A percentile compares a stretch with the other conserved stretches of the same genome.
These are phyloP conservation scores for Symphodus melops DNA, from an alignment of 2,113 vertebrate genomes.

Conservation along the genomic window DNA sequence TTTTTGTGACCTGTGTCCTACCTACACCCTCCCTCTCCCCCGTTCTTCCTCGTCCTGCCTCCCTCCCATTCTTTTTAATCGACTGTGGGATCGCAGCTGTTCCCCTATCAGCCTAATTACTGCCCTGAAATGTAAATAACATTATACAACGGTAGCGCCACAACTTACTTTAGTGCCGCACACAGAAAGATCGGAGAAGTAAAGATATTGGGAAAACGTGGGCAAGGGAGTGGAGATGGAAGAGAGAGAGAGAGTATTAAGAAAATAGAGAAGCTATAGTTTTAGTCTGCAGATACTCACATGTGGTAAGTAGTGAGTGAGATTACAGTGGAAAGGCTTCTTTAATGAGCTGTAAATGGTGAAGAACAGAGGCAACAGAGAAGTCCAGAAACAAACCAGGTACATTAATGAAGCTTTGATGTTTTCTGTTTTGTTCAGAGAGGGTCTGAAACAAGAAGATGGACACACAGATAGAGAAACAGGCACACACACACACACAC, in stretches of 20 bases:
- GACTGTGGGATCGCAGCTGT: slow-evolving; percentile 87
- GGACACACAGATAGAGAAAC: background rate
- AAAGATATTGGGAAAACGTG: background rate
- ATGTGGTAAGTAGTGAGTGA: background rate
- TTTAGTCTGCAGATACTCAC: background rate
- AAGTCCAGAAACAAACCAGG: slow-evolving; percentile 47
- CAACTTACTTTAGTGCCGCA: slow-evolving; percentile 7
- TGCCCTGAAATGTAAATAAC: slow-evolving; percentile 87
- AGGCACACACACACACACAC: background rate
- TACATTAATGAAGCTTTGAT: slow-evolving; percentile 68
- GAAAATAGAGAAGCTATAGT: background rate
- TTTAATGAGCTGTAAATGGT: slow-evolving; percentile 53
- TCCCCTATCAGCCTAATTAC: slow-evolving; percentile 91
- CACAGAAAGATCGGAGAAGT: background rate
- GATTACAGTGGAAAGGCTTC: slow-evolving; percentile 2
- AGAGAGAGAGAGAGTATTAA: background rate
- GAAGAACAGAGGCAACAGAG: slow-evolving; percentile 58
- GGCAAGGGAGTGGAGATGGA: background rate
- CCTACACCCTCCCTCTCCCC: slow-evolving; percentile 17
- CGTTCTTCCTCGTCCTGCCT: background rate
- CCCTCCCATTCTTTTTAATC: slow-evolving; percentile 78
- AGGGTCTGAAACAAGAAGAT: background rate
- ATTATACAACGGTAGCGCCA: slow-evolving; percentile 85
- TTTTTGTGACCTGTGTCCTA: slow-evolving; percentile 60
- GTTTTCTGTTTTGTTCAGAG: slow-evolving; percentile 16